phyloP scores from a whole-genome alignment of 2,113 vertebrate species.

The Theristicus caerulescens region DNA sequence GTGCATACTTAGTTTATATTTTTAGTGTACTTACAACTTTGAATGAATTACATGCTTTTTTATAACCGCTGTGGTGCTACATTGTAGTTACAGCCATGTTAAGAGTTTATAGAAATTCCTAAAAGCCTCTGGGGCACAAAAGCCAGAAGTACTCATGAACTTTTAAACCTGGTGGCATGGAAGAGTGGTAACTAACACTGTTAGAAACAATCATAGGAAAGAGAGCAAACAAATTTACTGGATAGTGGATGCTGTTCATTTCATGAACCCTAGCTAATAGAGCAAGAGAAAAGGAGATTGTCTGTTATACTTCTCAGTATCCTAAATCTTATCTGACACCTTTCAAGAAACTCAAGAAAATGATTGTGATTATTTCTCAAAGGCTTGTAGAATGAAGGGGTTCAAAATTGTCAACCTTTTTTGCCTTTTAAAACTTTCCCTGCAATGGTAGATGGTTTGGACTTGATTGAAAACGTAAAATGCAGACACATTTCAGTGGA shows the following conservation, averaged over 20 bases:
- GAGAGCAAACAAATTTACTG: neutral
- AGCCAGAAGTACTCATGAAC: neutral
- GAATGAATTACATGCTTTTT: neutral
- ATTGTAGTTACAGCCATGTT: neutral
- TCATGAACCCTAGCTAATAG: neutral
- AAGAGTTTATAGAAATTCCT: neutral
- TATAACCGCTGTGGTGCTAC: neutral
- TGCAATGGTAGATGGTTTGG: neutral
- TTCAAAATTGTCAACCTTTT: neutral
- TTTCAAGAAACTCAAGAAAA: neutral
- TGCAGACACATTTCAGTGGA: neutral
- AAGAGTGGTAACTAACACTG: neutral
- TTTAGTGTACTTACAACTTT: neutral
- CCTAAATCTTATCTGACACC: neutral
- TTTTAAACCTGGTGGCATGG: neutral
- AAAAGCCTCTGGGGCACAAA: neutral
- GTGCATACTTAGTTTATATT: neutral
- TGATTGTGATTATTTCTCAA: neutral
- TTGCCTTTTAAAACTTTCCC: neutral
- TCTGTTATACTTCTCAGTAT: neutral
- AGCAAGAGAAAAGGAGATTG: neutral
- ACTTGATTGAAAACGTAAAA: neutral
- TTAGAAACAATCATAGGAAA: neutral
- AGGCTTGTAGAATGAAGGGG: neutral
- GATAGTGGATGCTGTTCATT: neutral